These are phyloP conservation scores for Chrysolina americana DNA, from an alignment of 2,888 invertebrate species.

Conservation along the genomic window DNA sequence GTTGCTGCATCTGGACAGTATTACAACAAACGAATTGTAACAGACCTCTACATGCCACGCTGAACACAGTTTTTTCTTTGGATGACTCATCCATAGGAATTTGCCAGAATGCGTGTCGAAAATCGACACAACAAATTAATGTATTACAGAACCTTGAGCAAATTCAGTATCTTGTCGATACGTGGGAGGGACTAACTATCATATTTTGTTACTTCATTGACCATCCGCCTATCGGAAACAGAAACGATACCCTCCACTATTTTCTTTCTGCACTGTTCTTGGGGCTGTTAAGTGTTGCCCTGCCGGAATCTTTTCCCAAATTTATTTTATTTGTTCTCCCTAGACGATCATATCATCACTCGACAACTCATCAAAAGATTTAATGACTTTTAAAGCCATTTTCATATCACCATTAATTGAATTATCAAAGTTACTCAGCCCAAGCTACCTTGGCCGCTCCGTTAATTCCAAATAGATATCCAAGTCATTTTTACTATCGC, in stretches of 20 bases:
- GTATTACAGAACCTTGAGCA: slow-evolving; percentile 19
- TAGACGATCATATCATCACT: background rate
- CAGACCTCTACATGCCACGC: background rate
- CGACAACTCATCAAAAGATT: background rate
- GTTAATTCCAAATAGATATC: background rate
- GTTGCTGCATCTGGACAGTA: background rate
- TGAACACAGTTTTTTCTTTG: slow-evolving; percentile 35
- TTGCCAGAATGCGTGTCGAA: slow-evolving; percentile 37
- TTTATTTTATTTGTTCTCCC: slow-evolving; percentile 18
- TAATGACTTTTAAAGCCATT: background rate
- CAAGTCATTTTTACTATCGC: background rate
- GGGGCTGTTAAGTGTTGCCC: background rate
- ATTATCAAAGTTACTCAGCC: background rate
- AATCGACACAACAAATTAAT: slow-evolving; percentile 8
- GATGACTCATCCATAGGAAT: slow-evolving; percentile 31
- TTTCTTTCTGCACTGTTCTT: slow-evolving; percentile 24
- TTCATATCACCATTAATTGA: background rate
- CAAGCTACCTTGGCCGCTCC: background rate
- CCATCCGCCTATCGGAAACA: slow-evolving; percentile 33
- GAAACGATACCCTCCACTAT: slow-evolving; percentile 32
- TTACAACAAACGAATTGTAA: background rate
- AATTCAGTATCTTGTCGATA: slow-evolving; percentile 33
- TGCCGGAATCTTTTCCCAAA: background rate
- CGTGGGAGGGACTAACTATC: slow-evolving; percentile 38
- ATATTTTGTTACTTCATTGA: slow-evolving; percentile 35